Evolutionary conservation across 1,140 invertebrate genomes (phyloP).

Genomic region (Leptinotarsa undecemlineata): DNA sequence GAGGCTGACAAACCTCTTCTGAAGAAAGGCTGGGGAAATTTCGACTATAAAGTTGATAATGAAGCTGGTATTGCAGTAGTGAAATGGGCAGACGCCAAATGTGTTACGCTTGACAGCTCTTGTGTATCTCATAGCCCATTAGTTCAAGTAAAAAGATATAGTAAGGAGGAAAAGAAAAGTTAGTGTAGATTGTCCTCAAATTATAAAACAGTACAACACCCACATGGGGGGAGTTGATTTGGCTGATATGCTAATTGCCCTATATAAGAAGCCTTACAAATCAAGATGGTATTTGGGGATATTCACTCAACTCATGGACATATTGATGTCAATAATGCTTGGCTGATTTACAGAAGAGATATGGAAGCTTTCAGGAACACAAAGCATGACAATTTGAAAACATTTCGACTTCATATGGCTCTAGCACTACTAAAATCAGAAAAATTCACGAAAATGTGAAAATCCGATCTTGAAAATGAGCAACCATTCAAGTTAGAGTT

Average conservation of each 20-base stretch:
- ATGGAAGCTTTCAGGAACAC: no score
- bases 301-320: constrained; percentile 24
- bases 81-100: background rate
- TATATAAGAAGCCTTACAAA: constrained; percentile 18
- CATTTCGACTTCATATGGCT: no score
- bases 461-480: no score
- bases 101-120: background rate
- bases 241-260: constrained; percentile 27
- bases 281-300: constrained; percentile 26
- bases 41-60: background rate
- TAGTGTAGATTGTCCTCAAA: constrained; percentile 13
- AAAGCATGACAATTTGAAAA: no score
- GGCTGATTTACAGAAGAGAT: background rate
- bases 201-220: constrained; percentile 30
- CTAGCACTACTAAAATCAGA: no score
- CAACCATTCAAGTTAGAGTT: no score
- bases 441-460: no score
- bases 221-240: constrained; percentile 34
- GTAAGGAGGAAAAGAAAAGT: background rate
- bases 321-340: constrained; percentile 4
- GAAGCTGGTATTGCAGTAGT: background rate
- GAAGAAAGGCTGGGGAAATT: background rate
- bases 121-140: no score
- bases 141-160: background rate
- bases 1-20: background rate